Conservation (phyloP, 2,113 vertebrate species). For the Planiliza haematocheilus region DNA sequence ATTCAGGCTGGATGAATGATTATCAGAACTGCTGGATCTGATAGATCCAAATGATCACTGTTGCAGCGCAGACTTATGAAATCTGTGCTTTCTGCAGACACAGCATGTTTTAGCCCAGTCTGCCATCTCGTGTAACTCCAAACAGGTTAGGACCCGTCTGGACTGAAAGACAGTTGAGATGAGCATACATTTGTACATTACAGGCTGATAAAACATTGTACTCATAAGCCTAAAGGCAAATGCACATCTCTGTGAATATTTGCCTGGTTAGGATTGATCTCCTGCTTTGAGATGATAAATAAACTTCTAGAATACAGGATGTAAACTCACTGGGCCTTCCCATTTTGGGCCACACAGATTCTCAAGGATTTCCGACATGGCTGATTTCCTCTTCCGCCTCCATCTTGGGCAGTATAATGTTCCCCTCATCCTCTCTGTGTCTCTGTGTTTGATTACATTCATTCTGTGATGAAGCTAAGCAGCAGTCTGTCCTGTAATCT, state of each 20-base stretch:
- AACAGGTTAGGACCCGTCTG: neutral
- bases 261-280: neutral
- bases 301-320: neutral
- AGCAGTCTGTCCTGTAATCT: conserved; percentile 68
- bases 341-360: no score
- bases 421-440: conserved; percentile 21
- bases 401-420: conserved; percentile 31
- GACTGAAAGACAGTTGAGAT: neutral
- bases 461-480: conserved; percentile 64
- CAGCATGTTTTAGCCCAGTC: neutral
- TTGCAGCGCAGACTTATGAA: neutral
- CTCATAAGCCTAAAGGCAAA: neutral
- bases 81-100: conserved; percentile 4
- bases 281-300: neutral
- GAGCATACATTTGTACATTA: neutral
- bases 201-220: neutral
- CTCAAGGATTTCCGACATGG: no score
- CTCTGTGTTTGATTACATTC: conserved; percentile 61
- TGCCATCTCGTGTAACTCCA: neutral
- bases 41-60: neutral
- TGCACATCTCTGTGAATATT: neutral
- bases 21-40: conserved; percentile 9
- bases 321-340: neutral
- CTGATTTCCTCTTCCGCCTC: conserved; percentile 7
- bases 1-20: conserved; percentile 15